Evolutionary conservation across 2,797 vertebrate genomes (phyloP), one percentile per base, ranked within the genome.

Genomic region (Cryptoblepharus egeriae): DNA sequence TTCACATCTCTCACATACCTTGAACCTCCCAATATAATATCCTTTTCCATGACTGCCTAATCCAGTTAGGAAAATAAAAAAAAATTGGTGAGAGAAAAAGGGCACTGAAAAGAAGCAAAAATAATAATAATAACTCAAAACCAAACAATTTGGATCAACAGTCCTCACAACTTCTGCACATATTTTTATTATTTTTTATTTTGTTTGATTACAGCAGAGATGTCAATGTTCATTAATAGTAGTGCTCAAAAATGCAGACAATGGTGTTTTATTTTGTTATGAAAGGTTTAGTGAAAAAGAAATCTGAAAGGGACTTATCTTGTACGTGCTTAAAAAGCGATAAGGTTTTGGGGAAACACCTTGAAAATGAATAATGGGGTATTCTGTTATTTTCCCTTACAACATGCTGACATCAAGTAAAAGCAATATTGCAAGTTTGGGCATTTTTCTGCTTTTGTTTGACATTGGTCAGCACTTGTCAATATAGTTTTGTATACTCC

Each of bases 11-110:
- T 84, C 96, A 96, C 96, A 65, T 96, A 90, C 96, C 82, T 89
- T 94, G 90, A 93, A 89, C 49, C 92, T 91, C 93, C 88, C 87
- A 65, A 12, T 93, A 88, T 89, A 87, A 81, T 91, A 89, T 91
- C 85, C 94, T 93, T 89, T 93, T 93, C 93, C 18, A 2, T 92
- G 95, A 95, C 95, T 94, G 95, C 94, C 95, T 94, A 88, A 90
- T 92, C 95, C 95, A 93, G 95, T 94, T 95, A 95, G 79, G 82
- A 94, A 94, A 94, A 91, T 81, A 87, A 61, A 92, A 49, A 93
- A 88, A 82, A 84, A 89, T 92, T 92, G 89, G 90, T 92, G 87
- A 93, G 92, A 91, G 91, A 95, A 94, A n/a, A 88, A 91, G 90
- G 93, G 87, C 87, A 90, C 89, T 91, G 91, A 92, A 89, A 70